Percentiles rank a stretch among this genome's conserved stretches.
Conservation (phyloP, 2,888 invertebrate species). For the Neuroscelio doddi region DNA sequence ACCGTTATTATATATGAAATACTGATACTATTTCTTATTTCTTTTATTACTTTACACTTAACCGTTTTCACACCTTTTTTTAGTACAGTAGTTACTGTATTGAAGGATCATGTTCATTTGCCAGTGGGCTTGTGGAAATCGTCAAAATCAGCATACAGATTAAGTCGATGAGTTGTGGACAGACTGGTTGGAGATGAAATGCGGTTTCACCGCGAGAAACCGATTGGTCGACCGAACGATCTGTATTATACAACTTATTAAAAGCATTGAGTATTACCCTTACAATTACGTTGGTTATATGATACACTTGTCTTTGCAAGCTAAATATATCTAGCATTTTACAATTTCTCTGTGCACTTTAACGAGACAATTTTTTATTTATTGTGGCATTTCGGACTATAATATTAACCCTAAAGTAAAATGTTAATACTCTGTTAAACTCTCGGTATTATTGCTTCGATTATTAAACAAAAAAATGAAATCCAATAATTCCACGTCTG, state of each 20-base stretch:
- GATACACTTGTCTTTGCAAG: slow-evolving; percentile 30
- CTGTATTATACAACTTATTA: slow-evolving; percentile 42
- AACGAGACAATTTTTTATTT: too few relatives aligned
- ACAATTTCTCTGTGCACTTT: too few relatives aligned
- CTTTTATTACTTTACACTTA: too few relatives aligned
- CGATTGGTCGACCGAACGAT: slow-evolving; percentile 35
- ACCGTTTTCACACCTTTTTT: background rate
- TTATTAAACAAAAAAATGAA: too few relatives aligned
- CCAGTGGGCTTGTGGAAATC: slow-evolving; percentile 29
- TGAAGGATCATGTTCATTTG: background rate
- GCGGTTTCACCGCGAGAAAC: slow-evolving; percentile 62
- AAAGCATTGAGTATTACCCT: slow-evolving; percentile 40
- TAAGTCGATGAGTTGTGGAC: slow-evolving; percentile 53
- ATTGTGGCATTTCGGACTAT: too few relatives aligned
- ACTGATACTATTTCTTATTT: too few relatives aligned
- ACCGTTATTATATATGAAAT: too few relatives aligned
- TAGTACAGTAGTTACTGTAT: too few relatives aligned
- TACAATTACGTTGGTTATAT: slow-evolving; percentile 40
- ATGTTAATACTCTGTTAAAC: too few relatives aligned
- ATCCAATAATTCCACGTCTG: background rate
- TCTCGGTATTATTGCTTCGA: background rate
- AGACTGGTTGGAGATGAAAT: slow-evolving; percentile 64
- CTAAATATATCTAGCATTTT: too few relatives aligned
- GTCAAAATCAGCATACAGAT: slow-evolving; percentile 38
- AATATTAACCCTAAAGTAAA: too few relatives aligned